Evolutionary conservation across 1,140 invertebrate genomes (phyloP).

Genomic region (Bombus breviceps): DNA sequence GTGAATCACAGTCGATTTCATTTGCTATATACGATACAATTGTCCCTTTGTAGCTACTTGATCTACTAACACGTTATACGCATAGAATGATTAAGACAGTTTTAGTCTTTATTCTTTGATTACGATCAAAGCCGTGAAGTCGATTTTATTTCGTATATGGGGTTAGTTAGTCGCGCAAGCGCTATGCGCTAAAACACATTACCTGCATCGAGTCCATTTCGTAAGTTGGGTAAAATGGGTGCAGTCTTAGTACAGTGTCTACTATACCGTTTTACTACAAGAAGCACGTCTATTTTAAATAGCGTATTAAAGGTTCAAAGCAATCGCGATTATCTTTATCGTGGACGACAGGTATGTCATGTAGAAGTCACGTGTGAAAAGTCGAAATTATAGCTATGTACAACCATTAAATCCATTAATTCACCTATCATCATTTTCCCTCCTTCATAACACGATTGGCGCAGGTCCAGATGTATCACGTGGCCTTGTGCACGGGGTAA

Average conservation of each 20-base stretch:
- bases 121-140: not conserved
- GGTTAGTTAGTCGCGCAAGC: conserved; percentile 55
- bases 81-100: not conserved
- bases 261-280: conserved; percentile 33
- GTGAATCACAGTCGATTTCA: conserved; percentile 10
- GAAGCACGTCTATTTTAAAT: not conserved
- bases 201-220: conserved; percentile 24
- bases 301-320: not conserved
- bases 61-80: not conserved
- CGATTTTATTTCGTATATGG: conserved; percentile 5
- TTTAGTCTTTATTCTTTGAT: conserved; percentile 25
- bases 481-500: conserved; percentile 26
- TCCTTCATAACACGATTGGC: conserved; percentile 23
- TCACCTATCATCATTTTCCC: conserved; percentile 16
- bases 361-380: not conserved
- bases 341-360: conserved; percentile 50
- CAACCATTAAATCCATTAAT: conserved; percentile 9
- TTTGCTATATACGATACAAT: not conserved
- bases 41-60: not conserved
- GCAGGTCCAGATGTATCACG: conserved; percentile 46
- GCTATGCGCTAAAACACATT: conserved; percentile 25
- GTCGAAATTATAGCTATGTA: not conserved
- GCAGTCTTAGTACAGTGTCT: conserved; percentile 55
- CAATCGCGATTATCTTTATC: conserved; percentile 11
- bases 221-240: conserved; percentile 55